Conservation (phyloP, 2,797 vertebrate species). For the Alosa sapidissima region DNA sequence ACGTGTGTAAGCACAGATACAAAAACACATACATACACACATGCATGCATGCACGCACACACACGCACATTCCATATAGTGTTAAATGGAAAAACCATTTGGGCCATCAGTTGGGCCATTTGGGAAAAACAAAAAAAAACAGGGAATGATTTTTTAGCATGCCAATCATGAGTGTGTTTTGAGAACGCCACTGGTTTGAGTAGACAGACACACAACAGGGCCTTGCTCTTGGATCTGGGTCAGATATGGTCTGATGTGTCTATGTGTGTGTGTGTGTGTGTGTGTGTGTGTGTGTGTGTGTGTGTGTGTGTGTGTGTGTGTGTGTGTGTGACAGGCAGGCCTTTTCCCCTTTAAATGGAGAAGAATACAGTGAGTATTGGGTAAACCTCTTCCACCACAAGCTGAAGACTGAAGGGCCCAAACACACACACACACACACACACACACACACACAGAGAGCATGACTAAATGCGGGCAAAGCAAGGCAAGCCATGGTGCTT, state of each 20-base stretch:
- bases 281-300: neutral
- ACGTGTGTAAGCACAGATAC: neutral
- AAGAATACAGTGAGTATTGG: neutral
- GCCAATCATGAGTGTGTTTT: neutral
- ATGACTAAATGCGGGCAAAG: neutral
- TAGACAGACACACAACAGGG: neutral
- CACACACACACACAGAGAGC: neutral
- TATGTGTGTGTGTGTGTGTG: neutral
- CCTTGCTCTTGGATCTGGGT: neutral
- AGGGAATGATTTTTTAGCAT: neutral
- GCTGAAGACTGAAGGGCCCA: neutral
- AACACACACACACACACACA: neutral
- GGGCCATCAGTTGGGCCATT: neutral
- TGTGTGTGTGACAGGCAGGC: neutral
- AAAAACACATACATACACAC: neutral
- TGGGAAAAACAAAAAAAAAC: neutral
- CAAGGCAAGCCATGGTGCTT: neutral
- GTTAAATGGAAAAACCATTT: neutral
- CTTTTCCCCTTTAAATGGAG: neutral
- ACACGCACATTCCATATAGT: neutral
- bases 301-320: neutral
- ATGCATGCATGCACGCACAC: neutral
- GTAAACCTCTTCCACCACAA: neutral
- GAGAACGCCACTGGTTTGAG: neutral
- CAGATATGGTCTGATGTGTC: neutral